Evolutionary conservation across 2,888 invertebrate species (phyloP), one percentile per base, ranked within the genome.

Genomic region (Volucella zonaria): DNA sequence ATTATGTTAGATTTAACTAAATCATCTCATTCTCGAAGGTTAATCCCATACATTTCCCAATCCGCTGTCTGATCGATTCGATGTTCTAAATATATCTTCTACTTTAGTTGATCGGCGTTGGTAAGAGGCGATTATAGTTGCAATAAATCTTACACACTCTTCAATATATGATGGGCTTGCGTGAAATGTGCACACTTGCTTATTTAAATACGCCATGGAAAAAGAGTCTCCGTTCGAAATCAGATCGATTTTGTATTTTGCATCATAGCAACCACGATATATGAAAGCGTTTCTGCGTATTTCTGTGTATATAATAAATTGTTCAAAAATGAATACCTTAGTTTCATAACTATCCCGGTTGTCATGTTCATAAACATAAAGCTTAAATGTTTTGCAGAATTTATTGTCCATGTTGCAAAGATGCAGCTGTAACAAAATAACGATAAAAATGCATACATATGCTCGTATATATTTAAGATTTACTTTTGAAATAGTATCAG

Each of bases 291-390:
- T 38, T 1, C 38, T n/a, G 18, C 14, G 4, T 4, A 74, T 14
- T 18, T 74, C 62, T 1, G 62, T 74, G 61, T 74, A 74, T 9
- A 74, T 64, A 45, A 74, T 54, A n/a, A 52, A 56, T 43, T 74
- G 62, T 0, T 62, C 62, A 11, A 74, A 74, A 9, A 64, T 40
- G 15, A 74, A 74, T n/a, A 74, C 62, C n/a, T 56, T 62, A 3
- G 38, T 14, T 15, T 10, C 40, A 40, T 64, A 74, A 11, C 47
- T 10, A 3, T n/a, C 45, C 3, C 38, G n/a, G 0, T 11, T 52
- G n/a, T 58, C 73, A n/a, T 31, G 14, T 18, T 74, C 73, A 14
- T 54, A 54, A 8, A 74, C 23, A 40, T 38, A 54, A 11, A 74
- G 47, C 0, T 74, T 54, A 12, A 74, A n/a, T 3, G 15, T 23